Evolutionary conservation across 2,113 vertebrate species (phyloP), one percentile per base, ranked within the genome.

Genomic region (Morone saxatilis): DNA sequence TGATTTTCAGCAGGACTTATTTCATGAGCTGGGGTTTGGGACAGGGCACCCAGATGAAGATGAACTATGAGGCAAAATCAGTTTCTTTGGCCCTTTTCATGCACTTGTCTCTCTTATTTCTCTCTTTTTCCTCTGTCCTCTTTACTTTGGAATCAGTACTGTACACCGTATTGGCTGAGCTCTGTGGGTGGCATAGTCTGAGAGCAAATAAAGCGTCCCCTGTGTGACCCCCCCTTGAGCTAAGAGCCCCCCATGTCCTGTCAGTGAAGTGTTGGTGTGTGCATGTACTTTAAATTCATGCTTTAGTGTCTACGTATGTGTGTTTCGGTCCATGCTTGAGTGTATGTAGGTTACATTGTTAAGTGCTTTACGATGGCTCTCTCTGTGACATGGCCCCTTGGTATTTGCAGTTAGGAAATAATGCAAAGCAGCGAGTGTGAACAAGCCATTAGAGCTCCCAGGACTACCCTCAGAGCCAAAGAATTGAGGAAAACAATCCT

Each of bases 1-100:
- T 95, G 95, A 96, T 96, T 96, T 96, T 95, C 93, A 93, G 94
- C 93, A 94, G 95, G 94, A 95, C 94, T 95, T 96, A 94, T 96
- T 95, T 95, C 92, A 96, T 95, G 94, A 95, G 94, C 83, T 91
- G 91, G 93, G 94, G 89, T 92, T 87, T 90, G 88, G 93, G 94
- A 95, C 94, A 94, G 94, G 91, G 87, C 91, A 71, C 51, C 82
- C 87, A 95, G 95, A 96, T 96, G 95, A 96, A 96, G 95, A 96
- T 95, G 95, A 95, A 96, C 95, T 95, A 94, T 87, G 93, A 92
- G 93, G 91, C 89, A 85, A 90, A 93, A 95, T 93, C 93, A 86
- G 91, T 91, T 94, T 95, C 93, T 92, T 90, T 83, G 84, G 86
- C 83, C 62, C 84, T 91, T 90, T 93, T 90, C 81, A 85, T 79